A percentile compares a stretch with the other conserved stretches of the same genome.
Evolutionary conservation across 2,888 invertebrate species (phyloP).

Genomic region (Allolobophora icterica): DNA sequence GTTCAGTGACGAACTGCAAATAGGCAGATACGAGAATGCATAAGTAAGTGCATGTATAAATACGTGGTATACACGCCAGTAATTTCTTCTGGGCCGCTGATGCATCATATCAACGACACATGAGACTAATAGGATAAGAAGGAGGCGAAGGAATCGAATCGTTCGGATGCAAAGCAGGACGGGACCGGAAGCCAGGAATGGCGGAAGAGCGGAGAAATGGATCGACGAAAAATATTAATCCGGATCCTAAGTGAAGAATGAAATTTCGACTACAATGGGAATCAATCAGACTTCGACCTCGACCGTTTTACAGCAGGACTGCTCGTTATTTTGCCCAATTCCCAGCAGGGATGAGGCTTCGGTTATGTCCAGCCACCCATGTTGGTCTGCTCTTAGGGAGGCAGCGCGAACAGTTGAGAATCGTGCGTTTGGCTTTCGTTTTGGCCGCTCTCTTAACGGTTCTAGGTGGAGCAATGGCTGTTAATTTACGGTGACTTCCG

Average conservation of each 20-base stretch:
- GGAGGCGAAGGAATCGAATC: neutral
- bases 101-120: neutral
- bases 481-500: neutral
- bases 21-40: neutral
- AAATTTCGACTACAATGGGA: neutral
- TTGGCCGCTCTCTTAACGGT: neutral
- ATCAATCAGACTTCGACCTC: neutral
- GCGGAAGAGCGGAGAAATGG: neutral
- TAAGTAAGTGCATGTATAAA: slow-evolving; percentile 17
- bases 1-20: neutral
- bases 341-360: neutral
- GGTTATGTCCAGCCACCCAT: neutral
- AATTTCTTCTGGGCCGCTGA: neutral
- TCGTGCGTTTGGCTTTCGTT: neutral
- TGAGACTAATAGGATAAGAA: neutral
- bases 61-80: neutral
- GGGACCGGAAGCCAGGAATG: neutral
- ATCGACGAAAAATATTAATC: neutral
- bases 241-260: neutral
- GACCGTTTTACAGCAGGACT: neutral
- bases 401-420: no score
- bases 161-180: neutral
- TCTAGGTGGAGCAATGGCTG: neutral
- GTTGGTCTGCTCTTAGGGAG: neutral
- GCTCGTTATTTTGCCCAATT: neutral